Percentiles rank a stretch among this genome's conserved stretches.
Evolutionary conservation across 2,888 invertebrate species (phyloP).

Genomic region (Eristalis pertinax): DNA sequence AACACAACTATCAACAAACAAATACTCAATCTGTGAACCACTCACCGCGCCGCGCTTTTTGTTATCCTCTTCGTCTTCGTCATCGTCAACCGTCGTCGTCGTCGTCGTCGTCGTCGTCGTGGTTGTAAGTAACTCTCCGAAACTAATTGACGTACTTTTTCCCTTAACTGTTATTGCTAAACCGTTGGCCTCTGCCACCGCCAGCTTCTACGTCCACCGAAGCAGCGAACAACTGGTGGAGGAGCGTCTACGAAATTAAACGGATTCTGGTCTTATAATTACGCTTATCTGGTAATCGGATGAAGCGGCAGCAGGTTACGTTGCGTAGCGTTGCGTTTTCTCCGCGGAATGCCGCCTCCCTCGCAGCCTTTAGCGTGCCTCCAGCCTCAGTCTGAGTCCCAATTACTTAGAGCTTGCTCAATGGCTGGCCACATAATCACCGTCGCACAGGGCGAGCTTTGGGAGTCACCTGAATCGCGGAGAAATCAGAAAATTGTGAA

Average conservation of each 20-base stretch:
- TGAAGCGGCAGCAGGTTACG: constrained; percentile 15
- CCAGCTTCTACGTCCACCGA: not conserved
- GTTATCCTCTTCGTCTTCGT: not conserved
- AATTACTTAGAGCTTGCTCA: constrained; percentile 49
- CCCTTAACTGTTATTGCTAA: constrained; percentile 10
- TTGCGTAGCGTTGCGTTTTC: constrained; percentile 7
- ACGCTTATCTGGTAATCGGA: constrained; percentile 53
- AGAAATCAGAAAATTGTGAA: constrained; percentile 35
- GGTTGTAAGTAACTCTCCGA: not conserved
- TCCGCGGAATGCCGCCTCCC: not conserved
- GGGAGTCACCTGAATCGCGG: constrained; percentile 47
- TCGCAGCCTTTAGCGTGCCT: constrained; percentile 3
- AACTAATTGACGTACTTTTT: constrained; percentile 37
- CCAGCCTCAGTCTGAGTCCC: constrained; percentile 9
- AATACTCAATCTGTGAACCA: not conserved
- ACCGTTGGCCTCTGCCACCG: not conserved
- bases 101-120: not conserved
- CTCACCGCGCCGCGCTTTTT: not conserved
- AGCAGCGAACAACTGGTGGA: not conserved
- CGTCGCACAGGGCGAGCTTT: constrained; percentile 3
- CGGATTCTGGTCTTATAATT: constrained; percentile 48
- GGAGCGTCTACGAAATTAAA: constrained; percentile 11
- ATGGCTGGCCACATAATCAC: constrained; percentile 28
- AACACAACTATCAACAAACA: not conserved
- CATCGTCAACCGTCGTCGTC: not conserved